Percentiles rank a stretch among this genome's conserved stretches.
These are phyloP conservation scores for Gnatocerus cornutus DNA, from an alignment of 2,888 invertebrate species.

Conservation along the genomic window DNA sequence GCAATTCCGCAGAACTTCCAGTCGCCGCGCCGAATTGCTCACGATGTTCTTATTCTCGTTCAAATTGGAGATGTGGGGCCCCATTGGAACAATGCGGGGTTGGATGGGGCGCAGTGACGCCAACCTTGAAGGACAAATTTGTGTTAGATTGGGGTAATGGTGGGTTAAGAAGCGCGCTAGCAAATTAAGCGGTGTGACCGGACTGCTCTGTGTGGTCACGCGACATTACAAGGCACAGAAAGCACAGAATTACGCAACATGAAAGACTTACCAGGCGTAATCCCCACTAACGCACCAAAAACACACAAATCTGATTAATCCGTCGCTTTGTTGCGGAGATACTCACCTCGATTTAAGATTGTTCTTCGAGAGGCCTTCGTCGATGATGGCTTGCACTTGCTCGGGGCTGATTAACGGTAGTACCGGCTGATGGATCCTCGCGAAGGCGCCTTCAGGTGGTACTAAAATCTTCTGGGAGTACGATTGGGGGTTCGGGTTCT, in stretches of 20 bases:
- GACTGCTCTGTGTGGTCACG: background rate
- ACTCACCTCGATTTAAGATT: slow-evolving; percentile 81
- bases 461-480: slow-evolving; percentile 94
- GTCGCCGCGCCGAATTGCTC: slow-evolving; percentile 89
- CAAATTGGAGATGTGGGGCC: slow-evolving; percentile 86
- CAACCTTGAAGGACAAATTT: slow-evolving; percentile 72
- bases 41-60: slow-evolving; percentile 84
- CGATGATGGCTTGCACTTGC: slow-evolving; percentile 88
- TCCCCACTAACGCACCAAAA: slow-evolving; percentile 62
- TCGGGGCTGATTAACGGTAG: slow-evolving; percentile 85
- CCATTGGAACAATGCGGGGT: slow-evolving; percentile 93
- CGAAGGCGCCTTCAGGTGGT: slow-evolving; percentile 94
- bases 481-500: slow-evolving; percentile 92
- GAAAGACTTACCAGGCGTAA: slow-evolving; percentile 64
- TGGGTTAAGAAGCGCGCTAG: background rate
- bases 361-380: slow-evolving; percentile 88
- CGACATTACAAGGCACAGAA: slow-evolving; percentile 12
- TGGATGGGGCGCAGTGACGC: slow-evolving; percentile 84
- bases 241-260: slow-evolving; percentile 25
- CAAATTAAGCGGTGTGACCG: background rate
- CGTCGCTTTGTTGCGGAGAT: background rate
- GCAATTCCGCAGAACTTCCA: slow-evolving; percentile 93
- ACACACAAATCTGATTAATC: slow-evolving; percentile 46
- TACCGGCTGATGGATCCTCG: slow-evolving; percentile 94
- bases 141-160: background rate